Base-by-base conservation (phyloP, 2,888 invertebrate genomes). In the Pharmacophagus antenor region DNA sequence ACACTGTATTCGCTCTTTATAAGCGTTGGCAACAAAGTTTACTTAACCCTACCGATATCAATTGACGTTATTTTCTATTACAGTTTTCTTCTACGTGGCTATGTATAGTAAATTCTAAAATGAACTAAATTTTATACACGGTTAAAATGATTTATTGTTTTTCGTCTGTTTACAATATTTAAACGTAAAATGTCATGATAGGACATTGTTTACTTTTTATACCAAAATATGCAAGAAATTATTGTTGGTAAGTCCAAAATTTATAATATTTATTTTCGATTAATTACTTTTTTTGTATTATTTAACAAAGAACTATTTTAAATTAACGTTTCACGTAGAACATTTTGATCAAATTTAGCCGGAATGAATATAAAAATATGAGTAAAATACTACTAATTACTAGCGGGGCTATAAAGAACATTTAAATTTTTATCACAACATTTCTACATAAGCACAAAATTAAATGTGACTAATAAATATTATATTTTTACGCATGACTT, bases 401-500 rank as follows among this genome's bases (percentile, higher is more conserved):
- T 46, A 46, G 17, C 15, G 18, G 22, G 22, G 17, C 41, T 56
- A 37, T 48, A 15, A 48, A 25, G 17, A 20, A 23, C 21, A 27
- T 54, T 49, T 17, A 23, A 15, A 37, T 37, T 41, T 47, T 56
- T 56, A 56, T 49, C 15, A 41, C 48, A 31, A n/a, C 22, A 20
- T 48, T 27, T 17, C 8, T 25, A 25, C 23, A 49, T n/a, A 23
- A 17, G 18, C 27, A 49, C 27, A 10, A 25, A 8, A 49, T 25
- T 25, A 18, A n/a, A n/a, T 25, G 25, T 27, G 49, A 27, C 18
- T 8, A 27, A 27, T 47, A 3, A 4, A 44, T 17, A 18, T 17
- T 25, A 49, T 47, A 22, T 23, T 53, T 58, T 25, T 53, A 58
- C 52, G 52, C 50, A 31, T 49, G 49, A 53, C 23, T 18, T 48